Evolutionary conservation across 2,797 vertebrate species (phyloP).

Genomic region (Octomys mimax): DNA sequence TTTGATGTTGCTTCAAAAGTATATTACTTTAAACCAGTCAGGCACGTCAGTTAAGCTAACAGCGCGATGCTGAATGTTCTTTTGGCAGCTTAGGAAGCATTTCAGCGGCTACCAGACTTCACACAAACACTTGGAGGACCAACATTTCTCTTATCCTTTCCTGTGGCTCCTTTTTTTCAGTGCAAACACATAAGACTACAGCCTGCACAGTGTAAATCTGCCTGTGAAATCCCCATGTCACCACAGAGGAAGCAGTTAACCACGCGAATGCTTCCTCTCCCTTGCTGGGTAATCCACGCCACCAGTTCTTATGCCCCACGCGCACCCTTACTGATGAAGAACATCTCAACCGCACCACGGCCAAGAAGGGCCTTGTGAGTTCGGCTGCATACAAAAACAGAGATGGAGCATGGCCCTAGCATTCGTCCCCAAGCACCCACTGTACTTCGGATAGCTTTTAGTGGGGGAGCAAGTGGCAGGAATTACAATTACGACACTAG

Average conservation of each 20-base stretch:
- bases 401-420: background rate
- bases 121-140: background rate
- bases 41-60: background rate
- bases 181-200: conserved; percentile 56
- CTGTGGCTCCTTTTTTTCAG: conserved; percentile 59
- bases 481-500: background rate
- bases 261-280: background rate
- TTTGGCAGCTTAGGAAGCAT: conserved; percentile 37
- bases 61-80: background rate
- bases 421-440: conserved; percentile 29
- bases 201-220: background rate
- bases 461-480: background rate
- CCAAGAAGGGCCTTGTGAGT: background rate
- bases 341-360: background rate
- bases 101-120: background rate
- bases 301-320: background rate
- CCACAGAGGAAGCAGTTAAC: conserved; percentile 14
- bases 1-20: conserved; percentile 30
- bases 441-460: background rate
- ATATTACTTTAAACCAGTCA: background rate
- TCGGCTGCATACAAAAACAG: background rate
- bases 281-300: background rate
- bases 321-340: background rate
- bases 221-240: conserved; percentile 2
- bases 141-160: conserved; percentile 49